A percentile compares a stretch with the other conserved stretches of the same genome.
Conservation (phyloP, 2,797 vertebrate genomes). For the Apodemus agrarius region DNA sequence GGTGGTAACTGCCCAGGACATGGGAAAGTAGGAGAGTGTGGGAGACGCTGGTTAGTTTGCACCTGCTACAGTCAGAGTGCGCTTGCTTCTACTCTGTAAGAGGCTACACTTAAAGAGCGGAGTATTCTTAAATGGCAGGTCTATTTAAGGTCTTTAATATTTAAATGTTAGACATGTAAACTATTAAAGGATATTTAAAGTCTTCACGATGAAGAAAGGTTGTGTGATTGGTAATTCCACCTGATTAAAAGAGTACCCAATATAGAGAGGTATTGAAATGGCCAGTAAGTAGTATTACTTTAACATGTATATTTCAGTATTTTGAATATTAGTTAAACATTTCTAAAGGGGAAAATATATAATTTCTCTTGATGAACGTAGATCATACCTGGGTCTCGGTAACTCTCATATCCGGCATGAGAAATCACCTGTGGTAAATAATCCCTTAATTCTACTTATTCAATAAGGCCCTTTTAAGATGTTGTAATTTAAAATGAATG, state of each 20-base stretch:
- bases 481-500: background rate
- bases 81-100: fast-evolving
- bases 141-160: background rate
- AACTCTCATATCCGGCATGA: background rate
- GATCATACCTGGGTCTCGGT: background rate
- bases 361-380: background rate
- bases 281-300: background rate
- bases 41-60: background rate
- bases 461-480: conserved; percentile 44
- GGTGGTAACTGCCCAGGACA: background rate
- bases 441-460: background rate
- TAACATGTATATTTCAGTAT: background rate
- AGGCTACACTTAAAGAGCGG: background rate
- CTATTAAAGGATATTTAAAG: background rate
- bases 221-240: background rate
- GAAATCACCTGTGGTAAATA: background rate
- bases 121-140: no score
- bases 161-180: background rate
- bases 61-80: fast-evolving
- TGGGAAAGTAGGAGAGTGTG: background rate
- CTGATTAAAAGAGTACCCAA: background rate
- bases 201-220: background rate
- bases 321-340: background rate
- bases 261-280: background rate
- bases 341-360: background rate